phyloP scores from a whole-genome alignment of 1,140 invertebrate species.

The Cryptotermes secundus region DNA sequence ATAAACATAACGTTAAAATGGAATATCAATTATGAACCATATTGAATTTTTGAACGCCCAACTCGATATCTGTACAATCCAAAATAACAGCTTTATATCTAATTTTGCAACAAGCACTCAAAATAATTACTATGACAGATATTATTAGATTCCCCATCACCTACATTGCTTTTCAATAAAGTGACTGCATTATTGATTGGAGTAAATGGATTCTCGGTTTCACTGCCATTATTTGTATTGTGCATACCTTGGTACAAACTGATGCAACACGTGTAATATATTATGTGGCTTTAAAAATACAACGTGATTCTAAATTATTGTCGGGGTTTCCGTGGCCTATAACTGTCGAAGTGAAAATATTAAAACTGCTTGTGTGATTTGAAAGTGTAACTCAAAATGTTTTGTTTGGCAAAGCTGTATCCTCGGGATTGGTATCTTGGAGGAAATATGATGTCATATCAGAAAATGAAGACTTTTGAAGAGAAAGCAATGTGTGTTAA shows the following conservation, averaged over 20 bases:
- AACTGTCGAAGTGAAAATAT: too few species aligned
- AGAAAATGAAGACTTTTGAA: too few species aligned
- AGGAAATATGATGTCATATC: too few species aligned
- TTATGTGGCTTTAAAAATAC: too few species aligned
- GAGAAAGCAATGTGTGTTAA: too few species aligned
- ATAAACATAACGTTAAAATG: background rate
- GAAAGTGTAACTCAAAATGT: too few species aligned
- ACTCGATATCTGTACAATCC: background rate
- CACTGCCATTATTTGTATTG: background rate
- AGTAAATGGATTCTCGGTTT: background rate
- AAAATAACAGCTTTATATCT: slow-evolving; percentile 8
- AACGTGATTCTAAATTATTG: too few species aligned
- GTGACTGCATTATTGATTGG: slow-evolving; percentile 6
- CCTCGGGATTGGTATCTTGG: too few species aligned
- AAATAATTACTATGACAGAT: background rate
- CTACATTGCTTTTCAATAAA: background rate
- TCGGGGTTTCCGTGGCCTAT: too few species aligned
- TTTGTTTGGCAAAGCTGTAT: too few species aligned
- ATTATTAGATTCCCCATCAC: background rate
- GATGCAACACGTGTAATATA: too few species aligned
- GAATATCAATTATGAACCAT: background rate
- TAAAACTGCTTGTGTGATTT: too few species aligned
- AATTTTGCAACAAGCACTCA: background rate
- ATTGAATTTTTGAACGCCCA: background rate
- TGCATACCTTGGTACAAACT: background rate